These are phyloP conservation scores for Sandelia bainsii DNA, from an alignment of 2,797 vertebrate species.

Conservation along the genomic window DNA sequence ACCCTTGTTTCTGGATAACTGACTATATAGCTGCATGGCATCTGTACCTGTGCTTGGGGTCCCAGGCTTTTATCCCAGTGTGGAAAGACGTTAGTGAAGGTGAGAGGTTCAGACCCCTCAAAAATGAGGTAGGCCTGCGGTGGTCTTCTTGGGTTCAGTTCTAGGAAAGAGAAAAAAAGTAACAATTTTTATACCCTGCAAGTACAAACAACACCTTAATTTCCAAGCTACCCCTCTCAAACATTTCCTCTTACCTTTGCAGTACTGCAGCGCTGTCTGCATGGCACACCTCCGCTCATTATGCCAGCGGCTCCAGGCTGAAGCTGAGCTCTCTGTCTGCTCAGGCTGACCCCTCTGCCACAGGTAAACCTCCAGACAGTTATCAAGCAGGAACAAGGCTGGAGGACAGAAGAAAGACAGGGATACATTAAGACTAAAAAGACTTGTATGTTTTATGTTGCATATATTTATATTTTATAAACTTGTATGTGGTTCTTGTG, in stretches of 20 bases:
- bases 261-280: constrained; percentile 86
- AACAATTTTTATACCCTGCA: not conserved
- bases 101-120: constrained; percentile 84
- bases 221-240: rapidly evolving
- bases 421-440: not conserved
- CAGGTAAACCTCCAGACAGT: constrained; percentile 87
- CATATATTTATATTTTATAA: not conserved
- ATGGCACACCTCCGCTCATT: constrained; percentile 82
- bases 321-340: constrained; percentile 59
- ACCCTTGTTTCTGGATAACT: not conserved
- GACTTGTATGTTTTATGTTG: not conserved
- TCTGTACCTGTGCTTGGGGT: constrained; percentile 71
- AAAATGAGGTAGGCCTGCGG: constrained; percentile 84
- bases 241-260: constrained; percentile 77
- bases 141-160: constrained; percentile 84
- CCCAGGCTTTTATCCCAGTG: constrained; percentile 80
- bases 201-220: rapidly evolving
- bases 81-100: constrained; percentile 88
- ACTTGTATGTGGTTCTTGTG: too few species aligned
- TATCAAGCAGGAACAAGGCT: constrained; percentile 87
- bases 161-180: constrained; percentile 55
- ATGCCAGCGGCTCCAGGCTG: constrained; percentile 75
- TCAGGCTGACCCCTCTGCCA: constrained; percentile 82
- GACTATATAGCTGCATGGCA: not conserved
- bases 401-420: constrained; percentile 12